Evolutionary conservation across 2,113 vertebrate genomes (phyloP), one percentile per base, ranked within the genome.

Genomic region (Kryptolebias marmoratus): DNA sequence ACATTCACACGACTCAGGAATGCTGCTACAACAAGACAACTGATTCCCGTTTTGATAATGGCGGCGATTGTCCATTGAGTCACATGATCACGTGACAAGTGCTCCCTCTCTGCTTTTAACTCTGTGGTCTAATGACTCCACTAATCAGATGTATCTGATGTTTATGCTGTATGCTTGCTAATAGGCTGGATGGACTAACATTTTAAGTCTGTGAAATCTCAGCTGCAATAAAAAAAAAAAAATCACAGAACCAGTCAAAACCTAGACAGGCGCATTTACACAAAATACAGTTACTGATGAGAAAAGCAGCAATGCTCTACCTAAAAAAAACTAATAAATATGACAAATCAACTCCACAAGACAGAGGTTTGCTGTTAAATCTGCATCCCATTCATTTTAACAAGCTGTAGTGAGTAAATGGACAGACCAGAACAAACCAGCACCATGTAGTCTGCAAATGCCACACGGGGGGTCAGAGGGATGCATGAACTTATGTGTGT

Each of bases 391-490:
- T 68, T 58, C 27, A 44, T 4, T 39, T 44, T 15, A 30, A 47
- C 2, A 30, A 6, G 47, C n/a, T 63, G 57, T 11, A 54, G 69
- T 45, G 48, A 63, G 64, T 59, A 59, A 74, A 83, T 55, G 59
- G 65, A 56, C 61, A 65, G 44, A 48, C 22, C 8, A 44, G 28
- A 80, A 44, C 54, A 54, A 27, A 42, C 42, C 66, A 81, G 59
- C 22, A 36, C 36, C 74, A 39, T 53, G 71, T 18, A 36, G 50
- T 14, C 58, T 59, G 7, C 16, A 75, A 63, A 74, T 68, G 61
- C n/a, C 31, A 64, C 27, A 78, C 16, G 2, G 42, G 39, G 71
- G 63, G 72, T 68, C 45, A 27, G 48, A 49, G 55, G 66, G 39
- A 64, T 61, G 30, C 55, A 57, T 44, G 12, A 47, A n/a, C 18